These are phyloP conservation scores for Microctenopoma lineatum DNA, from an alignment of 2,797 vertebrate genomes.

Conservation along the genomic window DNA sequence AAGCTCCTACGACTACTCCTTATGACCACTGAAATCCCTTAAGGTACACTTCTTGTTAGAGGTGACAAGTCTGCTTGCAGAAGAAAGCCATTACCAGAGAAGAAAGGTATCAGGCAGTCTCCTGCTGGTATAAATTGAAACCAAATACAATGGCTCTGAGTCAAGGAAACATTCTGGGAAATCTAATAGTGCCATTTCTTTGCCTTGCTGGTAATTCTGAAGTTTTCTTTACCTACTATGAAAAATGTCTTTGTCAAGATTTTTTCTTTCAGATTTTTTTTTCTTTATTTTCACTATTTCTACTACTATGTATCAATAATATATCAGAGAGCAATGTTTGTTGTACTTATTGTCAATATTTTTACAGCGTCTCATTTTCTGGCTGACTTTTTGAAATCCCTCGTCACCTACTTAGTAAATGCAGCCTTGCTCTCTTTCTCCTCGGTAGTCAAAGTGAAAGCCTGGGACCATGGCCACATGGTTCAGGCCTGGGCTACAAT, in stretches of 20 bases:
- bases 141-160: slow-evolving; percentile 76
- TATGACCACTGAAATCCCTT: slow-evolving; percentile 67
- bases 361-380: slow-evolving; percentile 10
- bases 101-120: slow-evolving; percentile 74
- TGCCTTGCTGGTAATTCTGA: slow-evolving; percentile 58
- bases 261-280: slow-evolving; percentile 26
- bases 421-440: slow-evolving; percentile 58
- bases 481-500: slow-evolving; percentile 73
- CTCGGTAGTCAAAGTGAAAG: slow-evolving; percentile 54
- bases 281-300: slow-evolving; percentile 16
- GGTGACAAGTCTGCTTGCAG: slow-evolving; percentile 71
- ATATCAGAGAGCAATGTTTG: slow-evolving; percentile 19
- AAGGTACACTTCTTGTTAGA: slow-evolving; percentile 74
- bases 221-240: slow-evolving; percentile 53
- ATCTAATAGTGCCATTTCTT: slow-evolving; percentile 64
- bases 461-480: slow-evolving; percentile 85
- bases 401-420: slow-evolving; percentile 54
- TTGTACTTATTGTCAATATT: slow-evolving; percentile 25
- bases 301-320: slow-evolving; percentile 12
- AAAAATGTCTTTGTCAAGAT: slow-evolving; percentile 32
- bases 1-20: slow-evolving; percentile 50
- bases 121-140: slow-evolving; percentile 77
- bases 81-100: slow-evolving; percentile 75
- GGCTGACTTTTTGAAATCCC: slow-evolving; percentile 35
- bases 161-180: slow-evolving; percentile 68